Evolutionary conservation across 2,888 invertebrate genomes (phyloP).

Genomic region (Ectemnius lituratus): DNA sequence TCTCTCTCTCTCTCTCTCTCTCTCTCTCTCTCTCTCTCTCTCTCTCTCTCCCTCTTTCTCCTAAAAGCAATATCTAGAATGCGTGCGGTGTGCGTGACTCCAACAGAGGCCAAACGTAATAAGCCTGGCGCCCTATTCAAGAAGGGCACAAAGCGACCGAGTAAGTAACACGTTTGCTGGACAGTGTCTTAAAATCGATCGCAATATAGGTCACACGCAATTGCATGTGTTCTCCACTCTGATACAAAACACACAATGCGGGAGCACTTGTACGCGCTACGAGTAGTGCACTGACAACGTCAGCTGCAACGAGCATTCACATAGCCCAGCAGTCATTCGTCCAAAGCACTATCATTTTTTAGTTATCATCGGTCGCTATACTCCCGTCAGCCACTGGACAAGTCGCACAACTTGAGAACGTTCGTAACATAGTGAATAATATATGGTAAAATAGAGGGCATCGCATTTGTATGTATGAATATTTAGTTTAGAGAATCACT

Average conservation of each 20-base stretch:
- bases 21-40: neutral
- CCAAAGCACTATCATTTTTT: slow-evolving; percentile 13
- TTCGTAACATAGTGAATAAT: neutral
- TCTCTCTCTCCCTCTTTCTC: neutral
- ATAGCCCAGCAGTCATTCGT: neutral
- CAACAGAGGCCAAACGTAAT: neutral
- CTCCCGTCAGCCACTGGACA: neutral
- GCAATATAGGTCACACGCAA: neutral
- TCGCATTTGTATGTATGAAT: slow-evolving; percentile 18
- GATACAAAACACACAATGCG: slow-evolving; percentile 1
- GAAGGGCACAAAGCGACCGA: neutral
- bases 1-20: neutral
- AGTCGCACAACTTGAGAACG: slow-evolving; percentile 14
- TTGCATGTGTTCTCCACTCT: neutral
- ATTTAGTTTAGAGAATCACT: neutral
- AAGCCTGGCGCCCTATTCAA: neutral
- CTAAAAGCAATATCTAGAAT: neutral
- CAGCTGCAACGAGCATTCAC: slow-evolving; percentile 9
- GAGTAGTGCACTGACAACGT: slow-evolving; percentile 9
- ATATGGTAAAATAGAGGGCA: neutral
- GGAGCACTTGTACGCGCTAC: neutral
- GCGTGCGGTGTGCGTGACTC: neutral
- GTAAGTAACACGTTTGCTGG: neutral
- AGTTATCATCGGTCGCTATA: neutral
- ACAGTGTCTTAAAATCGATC: neutral